phyloP scores from a whole-genome alignment of 2,797 vertebrate genomes.

The Hyperoplus lanceolatus region DNA sequence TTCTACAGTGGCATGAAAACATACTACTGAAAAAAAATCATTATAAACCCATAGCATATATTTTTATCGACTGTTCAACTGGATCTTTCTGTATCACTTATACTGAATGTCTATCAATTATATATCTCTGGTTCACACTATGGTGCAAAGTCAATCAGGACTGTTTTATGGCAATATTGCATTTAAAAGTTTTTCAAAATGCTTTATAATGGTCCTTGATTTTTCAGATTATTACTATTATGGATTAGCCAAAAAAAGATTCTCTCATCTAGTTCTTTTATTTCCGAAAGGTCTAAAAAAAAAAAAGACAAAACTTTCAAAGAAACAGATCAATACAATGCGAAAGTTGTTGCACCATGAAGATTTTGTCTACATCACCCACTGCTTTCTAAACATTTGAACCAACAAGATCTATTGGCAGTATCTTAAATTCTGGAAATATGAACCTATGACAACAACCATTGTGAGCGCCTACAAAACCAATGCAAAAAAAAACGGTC shows the following conservation, averaged over 20 bases:
- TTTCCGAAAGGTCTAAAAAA: neutral
- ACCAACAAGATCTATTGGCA: neutral
- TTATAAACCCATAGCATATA: neutral
- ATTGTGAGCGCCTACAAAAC: too few relatives aligned
- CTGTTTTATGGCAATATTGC: neutral
- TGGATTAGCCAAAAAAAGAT: neutral
- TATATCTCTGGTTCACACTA: neutral
- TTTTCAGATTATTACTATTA: neutral
- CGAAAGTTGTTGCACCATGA: neutral
- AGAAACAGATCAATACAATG: neutral
- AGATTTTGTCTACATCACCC: neutral
- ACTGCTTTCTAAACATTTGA: neutral
- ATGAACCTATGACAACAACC: neutral
- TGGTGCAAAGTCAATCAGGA: neutral
- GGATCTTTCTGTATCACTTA: neutral
- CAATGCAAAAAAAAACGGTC: neutral
- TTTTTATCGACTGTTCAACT: neutral
- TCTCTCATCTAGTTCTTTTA: slow-evolving; percentile 1
- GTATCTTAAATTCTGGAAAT: neutral
- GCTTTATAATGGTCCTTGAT: neutral
- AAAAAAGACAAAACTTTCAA: neutral
- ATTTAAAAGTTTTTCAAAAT: neutral
- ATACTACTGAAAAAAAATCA: neutral
- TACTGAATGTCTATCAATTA: neutral
- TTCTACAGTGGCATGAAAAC: neutral